Conservation (phyloP, 37 sponge, comb jelly and placozoan species). For the Hexactinellida sp. region DNA sequence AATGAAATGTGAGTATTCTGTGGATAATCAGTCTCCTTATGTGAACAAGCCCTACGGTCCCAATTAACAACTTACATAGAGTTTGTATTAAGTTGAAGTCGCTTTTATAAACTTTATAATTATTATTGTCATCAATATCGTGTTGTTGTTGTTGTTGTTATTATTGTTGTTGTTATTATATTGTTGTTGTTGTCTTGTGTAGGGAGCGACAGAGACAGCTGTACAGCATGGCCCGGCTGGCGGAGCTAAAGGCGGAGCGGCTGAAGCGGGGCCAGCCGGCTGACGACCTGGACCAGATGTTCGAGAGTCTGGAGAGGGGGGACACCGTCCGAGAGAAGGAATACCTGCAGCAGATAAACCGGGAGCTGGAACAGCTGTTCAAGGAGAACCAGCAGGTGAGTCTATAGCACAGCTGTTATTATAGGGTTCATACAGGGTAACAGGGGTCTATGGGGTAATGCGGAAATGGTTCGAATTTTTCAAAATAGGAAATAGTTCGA, state of each 20-base stretch:
- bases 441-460: no score
- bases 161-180: neutral
- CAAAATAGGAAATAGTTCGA: no score
- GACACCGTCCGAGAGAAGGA: conserved; percentile 22
- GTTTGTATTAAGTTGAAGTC: no score
- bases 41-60: no score
- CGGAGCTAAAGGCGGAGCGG: conserved; percentile 55
- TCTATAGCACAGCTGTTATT: no score
- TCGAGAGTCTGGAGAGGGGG: conserved; percentile 40
- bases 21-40: neutral
- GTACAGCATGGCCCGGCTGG: conserved; percentile 64
- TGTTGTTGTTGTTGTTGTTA: neutral
- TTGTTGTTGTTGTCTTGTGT: neutral
- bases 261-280: conserved; percentile 35
- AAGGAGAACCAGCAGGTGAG: neutral
- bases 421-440: no score
- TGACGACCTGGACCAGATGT: conserved; percentile 72
- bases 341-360: conserved; percentile 20
- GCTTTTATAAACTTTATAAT: neutral
- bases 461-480: no score
- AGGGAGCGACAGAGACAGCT: conserved; percentile 71
- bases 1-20: neutral
- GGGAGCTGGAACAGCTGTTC: neutral
- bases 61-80: no score
- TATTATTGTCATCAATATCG: neutral